Base-by-base conservation (phyloP, 2,888 invertebrate species). In the Netelia fuscicornis region DNA sequence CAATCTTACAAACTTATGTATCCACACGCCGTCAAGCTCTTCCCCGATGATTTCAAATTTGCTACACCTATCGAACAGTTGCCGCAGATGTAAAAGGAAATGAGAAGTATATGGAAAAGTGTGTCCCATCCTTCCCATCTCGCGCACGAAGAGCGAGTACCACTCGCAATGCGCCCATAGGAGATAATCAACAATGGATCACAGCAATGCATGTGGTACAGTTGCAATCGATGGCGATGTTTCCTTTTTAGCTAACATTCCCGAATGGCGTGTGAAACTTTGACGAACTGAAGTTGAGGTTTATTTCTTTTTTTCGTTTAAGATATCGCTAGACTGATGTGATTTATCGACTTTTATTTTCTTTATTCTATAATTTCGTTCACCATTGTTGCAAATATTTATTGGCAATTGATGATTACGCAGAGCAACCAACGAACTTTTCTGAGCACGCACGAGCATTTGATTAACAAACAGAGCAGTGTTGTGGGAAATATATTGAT, bases 1-100 rank as follows among this genome's bases (percentile, higher is more conserved):
- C 99, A 99, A 93, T 98, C 99, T 0, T 99, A 99, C 94, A 99
- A 99, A 94, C 95, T 98, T 52, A 98, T 99, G 98, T 98, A 98
- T 93, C 98, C 99, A 1, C 97, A 97, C 91, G 99, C 99, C 0
- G 96, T 95, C 1, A 97, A 97, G 91, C 95, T 99, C 1, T 99
- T 99, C 94, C 99, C 99, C 0, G 97, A 97, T 89, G 99, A 99
- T 94, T 99, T 99, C 94, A 98, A 97, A 94, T 99, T 99, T 93
- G 96, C 97, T 13, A 98, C 98, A 9, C 98, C 99, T 0, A 98
- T 99, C 88, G 99, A 99, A 88, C 97, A 97, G 92, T 95, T 99
- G 87, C 99, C 99, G 1, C 97, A 97, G 92, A 97, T 97, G 97
- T 97, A 94, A 92, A 85, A 54, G 13, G 23, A 54, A 42, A 37